These are phyloP conservation scores for Psittacula cyanocephala DNA, from an alignment of 2,113 vertebrate genomes.

Conservation along the genomic window DNA sequence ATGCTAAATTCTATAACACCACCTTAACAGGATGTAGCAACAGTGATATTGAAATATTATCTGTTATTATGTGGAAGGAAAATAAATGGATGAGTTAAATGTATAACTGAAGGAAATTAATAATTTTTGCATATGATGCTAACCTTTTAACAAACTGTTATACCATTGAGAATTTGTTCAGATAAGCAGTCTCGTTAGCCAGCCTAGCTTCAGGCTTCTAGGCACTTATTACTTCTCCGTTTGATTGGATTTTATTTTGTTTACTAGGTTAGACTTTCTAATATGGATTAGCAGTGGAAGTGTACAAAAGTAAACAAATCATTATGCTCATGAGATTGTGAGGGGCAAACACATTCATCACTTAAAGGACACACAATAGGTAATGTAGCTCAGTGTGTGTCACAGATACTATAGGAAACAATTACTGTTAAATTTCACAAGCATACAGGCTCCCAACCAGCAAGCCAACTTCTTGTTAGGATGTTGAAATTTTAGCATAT, in stretches of 20 bases:
- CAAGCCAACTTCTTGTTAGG: background rate
- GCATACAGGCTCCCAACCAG: background rate
- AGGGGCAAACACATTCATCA: slow-evolving; percentile 36
- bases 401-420: background rate
- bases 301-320: slow-evolving; percentile 11
- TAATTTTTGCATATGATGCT: background rate
- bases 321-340: background rate
- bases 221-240: background rate
- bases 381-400: background rate
- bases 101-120: background rate
- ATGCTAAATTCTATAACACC: background rate
- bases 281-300: slow-evolving; percentile 10
- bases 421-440: background rate
- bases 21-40: background rate
- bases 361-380: background rate
- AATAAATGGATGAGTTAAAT: background rate
- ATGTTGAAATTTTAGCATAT: background rate
- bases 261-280: slow-evolving; percentile 9
- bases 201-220: background rate
- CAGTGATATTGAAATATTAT: background rate
- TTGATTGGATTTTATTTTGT: slow-evolving; percentile 18
- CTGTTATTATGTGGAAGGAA: background rate
- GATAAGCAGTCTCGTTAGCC: background rate
- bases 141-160: background rate
- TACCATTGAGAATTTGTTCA: background rate